Conservation (phyloP, 2,888 invertebrate species). For the Eupithecia pulchellata region DNA sequence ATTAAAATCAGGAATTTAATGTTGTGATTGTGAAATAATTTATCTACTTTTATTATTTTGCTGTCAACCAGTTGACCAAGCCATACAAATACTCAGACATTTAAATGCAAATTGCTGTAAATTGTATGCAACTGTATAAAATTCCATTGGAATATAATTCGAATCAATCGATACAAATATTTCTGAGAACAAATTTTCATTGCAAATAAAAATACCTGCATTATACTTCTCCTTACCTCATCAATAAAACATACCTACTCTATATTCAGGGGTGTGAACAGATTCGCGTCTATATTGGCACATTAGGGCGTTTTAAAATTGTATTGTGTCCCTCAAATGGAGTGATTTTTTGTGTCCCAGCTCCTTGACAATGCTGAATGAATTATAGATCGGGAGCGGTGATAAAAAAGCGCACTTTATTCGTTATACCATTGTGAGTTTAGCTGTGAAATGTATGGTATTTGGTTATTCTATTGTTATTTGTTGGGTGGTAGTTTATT, state of each 20-base stretch:
- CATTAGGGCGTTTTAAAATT: conserved; percentile 51
- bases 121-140: background rate
- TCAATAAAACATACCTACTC: conserved; percentile 53
- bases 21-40: background rate
- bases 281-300: conserved; percentile 49
- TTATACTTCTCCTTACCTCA: conserved; percentile 38
- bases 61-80: background rate
- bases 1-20: background rate
- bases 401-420: conserved; percentile 48
- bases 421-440: conserved; percentile 52
- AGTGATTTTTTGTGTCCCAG: conserved; percentile 55
- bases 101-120: background rate
- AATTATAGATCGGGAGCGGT: conserved; percentile 51
- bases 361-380: conserved; percentile 46
- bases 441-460: conserved; percentile 47
- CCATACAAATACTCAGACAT: background rate
- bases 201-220: conserved; percentile 40
- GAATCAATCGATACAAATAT: conserved; percentile 19
- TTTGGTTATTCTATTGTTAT: conserved; percentile 20
- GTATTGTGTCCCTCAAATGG: conserved; percentile 63
- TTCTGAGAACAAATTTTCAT: conserved; percentile 46
- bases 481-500: conserved; percentile 13
- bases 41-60: background rate
- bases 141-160: conserved; percentile 1
- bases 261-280: conserved; percentile 53